Evolutionary conservation across 2,888 invertebrate species (phyloP), one percentile per base, ranked within the genome.

Genomic region (Xiphydria camelus): DNA sequence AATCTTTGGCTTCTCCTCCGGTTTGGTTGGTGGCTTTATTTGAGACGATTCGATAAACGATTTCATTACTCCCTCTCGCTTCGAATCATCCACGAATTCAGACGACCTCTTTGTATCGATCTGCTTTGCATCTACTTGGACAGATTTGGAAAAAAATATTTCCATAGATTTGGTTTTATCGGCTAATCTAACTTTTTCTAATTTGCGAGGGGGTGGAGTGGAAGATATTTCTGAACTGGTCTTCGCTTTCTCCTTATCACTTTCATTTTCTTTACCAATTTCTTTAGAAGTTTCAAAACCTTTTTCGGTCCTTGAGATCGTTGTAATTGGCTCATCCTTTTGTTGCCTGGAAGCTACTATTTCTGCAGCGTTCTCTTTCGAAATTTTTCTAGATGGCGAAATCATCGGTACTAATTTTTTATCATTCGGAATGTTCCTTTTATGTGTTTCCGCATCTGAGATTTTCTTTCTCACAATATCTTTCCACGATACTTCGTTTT

Each of bases 141-240:
- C 38, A 4, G 42, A 15, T 38, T 45, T 53, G 1, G 26, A 5
- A 6, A 9, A 17, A 4, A 38, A 7, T 9, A 25, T 10, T 26
- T 63, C 61, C 3, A 35, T 22, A 4, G 53, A 45, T 47, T 44
- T 37, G n/a, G 38, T 21, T 34, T 70, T 72, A 43, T 71, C 65
- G 3, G 66, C 68, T 26, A 51, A 47, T 49, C 64, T 60, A 1
- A 71, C 66, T 47, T 70, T 72, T 41, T 72, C 67, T 4, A 69
- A 47, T 43, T 67, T 68, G 34, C 53, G 50, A 2, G 52, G 41
- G 3, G 55, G 40, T 3, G 50, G 4, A 2, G 47, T 39, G n/a
- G 36, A 22, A 7, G 12, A n/a, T n/a, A n/a, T n/a, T n/a, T n/a
- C n/a, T n/a, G n/a, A n/a, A n/a, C 12, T 29, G 31, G 4, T 12